These are phyloP conservation scores for Danaus melanippus DNA, from an alignment of 1,140 invertebrate genomes.

Conservation along the genomic window DNA sequence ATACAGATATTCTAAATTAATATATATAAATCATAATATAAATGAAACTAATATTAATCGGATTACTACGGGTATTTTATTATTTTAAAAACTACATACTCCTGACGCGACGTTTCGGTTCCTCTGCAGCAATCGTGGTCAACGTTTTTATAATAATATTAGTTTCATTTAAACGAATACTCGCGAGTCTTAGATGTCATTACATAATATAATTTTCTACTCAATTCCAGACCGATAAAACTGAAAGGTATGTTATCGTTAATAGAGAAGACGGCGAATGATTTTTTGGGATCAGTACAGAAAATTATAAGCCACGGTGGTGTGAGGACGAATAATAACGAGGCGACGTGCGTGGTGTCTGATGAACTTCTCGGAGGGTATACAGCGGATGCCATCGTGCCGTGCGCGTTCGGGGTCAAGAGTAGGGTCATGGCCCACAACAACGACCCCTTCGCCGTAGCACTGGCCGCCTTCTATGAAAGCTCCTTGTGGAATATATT, in stretches of 20 bases:
- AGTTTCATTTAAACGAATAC: no score
- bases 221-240: conserved; percentile 56
- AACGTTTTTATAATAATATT: no score
- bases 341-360: conserved; percentile 31
- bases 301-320: conserved; percentile 21
- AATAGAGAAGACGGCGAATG: conserved; percentile 52
- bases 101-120: no score
- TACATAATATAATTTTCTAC: background rate
- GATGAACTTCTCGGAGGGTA: conserved; percentile 53
- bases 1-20: no score
- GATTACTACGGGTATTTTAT: no score
- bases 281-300: conserved; percentile 35
- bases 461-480: conserved; percentile 56
- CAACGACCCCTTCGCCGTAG: conserved; percentile 54
- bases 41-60: no score
- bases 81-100: no score
- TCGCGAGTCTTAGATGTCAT: no score
- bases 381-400: conserved; percentile 61
- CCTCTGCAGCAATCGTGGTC: no score
- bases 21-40: no score
- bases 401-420: conserved; percentile 59
- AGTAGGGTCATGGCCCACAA: conserved; percentile 56
- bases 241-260: conserved; percentile 55
- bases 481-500: conserved; percentile 54
- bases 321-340: conserved; percentile 4